phyloP scores from a whole-genome alignment of 2,113 vertebrate species.

The Pseudopipra pipra region DNA sequence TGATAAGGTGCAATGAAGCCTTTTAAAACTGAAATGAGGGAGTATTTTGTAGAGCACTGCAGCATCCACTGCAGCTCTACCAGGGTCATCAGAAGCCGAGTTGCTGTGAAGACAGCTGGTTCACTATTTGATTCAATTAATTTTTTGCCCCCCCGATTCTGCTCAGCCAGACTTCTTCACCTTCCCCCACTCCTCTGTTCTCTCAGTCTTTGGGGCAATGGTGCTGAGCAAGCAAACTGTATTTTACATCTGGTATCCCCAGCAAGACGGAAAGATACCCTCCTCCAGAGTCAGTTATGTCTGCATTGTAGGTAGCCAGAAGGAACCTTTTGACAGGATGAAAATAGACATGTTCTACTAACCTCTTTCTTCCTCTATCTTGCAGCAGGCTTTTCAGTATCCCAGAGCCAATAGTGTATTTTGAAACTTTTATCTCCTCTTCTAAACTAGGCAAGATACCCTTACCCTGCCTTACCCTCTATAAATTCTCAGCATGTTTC shows the following conservation, averaged over 20 bases:
- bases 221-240: background rate
- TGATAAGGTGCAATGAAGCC: slow-evolving; percentile 41
- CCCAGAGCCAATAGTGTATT: background rate
- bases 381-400: background rate
- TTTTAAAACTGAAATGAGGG: slow-evolving; percentile 39
- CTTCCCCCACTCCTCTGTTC: background rate
- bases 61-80: background rate
- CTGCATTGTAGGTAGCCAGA: background rate
- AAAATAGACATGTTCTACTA: background rate
- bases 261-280: background rate
- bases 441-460: background rate
- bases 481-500: background rate
- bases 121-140: background rate
- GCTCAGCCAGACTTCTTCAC: background rate
- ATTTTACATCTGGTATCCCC: background rate
- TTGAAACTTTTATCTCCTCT: background rate
- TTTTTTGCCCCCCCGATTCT: background rate
- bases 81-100: background rate
- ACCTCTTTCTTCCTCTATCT: background rate
- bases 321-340: background rate
- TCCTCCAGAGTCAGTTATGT: background rate
- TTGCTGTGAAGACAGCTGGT: background rate
- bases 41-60: background rate
- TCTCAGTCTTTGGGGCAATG: background rate
- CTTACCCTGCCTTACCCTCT: background rate